Evolutionary conservation across 2,113 vertebrate genomes (phyloP).

Genomic region (Lepisosteus oculatus): DNA sequence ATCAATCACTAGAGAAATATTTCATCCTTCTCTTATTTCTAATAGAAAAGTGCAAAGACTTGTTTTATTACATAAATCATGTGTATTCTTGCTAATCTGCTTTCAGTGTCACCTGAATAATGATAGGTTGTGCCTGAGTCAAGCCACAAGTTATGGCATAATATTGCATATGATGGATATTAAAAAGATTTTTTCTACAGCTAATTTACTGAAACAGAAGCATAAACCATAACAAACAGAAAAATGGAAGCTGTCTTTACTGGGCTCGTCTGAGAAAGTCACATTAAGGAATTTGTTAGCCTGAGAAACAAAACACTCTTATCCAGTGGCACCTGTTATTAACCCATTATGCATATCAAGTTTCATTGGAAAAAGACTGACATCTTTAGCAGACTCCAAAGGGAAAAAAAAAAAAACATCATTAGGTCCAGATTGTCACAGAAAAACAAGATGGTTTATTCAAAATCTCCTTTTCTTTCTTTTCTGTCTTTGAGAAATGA

Average conservation of each 20-base stretch:
- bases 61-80: conserved; percentile 70
- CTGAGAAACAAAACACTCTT: conserved; percentile 51
- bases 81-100: conserved; percentile 49
- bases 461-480: conserved; percentile 68
- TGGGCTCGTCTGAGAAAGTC: neutral
- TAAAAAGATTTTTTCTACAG: conserved; percentile 54
- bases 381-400: conserved; percentile 69
- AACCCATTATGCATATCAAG: conserved; percentile 72
- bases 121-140: conserved; percentile 43
- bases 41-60: conserved; percentile 61
- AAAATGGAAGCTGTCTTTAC: neutral
- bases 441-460: conserved; percentile 67
- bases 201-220: conserved; percentile 53
- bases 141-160: conserved; percentile 60
- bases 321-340: conserved; percentile 69
- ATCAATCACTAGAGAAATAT: conserved; percentile 66
- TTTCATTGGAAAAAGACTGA: conserved; percentile 82
- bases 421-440: conserved; percentile 69
- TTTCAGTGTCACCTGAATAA: conserved; percentile 52
- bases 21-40: conserved; percentile 63
- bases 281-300: conserved; percentile 12
- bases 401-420: conserved; percentile 46
- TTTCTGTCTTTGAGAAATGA: conserved; percentile 21
- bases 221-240: conserved; percentile 32
- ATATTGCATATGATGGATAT: conserved; percentile 61